Evolutionary conservation across 1,140 invertebrate species (phyloP).

Genomic region (Panagrolaimus sp.): DNA sequence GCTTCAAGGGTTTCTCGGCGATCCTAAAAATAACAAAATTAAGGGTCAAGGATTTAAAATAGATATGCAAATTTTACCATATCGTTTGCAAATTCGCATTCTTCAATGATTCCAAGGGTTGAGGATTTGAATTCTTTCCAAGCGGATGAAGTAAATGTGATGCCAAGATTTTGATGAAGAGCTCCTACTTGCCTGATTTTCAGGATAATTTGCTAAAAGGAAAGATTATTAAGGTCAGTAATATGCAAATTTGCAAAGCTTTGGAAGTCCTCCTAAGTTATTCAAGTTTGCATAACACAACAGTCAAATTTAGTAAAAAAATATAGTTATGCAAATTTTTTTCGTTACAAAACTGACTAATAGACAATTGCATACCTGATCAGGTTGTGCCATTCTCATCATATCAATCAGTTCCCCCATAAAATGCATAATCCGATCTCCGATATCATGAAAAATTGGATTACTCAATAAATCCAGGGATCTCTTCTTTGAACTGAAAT

Average conservation of each 20-base stretch:
- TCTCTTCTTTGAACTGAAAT: conserved; percentile 21
- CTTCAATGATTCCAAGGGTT: conserved; percentile 20
- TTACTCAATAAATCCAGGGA: conserved; percentile 31
- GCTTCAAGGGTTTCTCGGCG: conserved; percentile 30
- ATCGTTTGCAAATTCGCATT: conserved; percentile 31
- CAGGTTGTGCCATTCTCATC: conserved; percentile 27
- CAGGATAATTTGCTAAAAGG: conserved; percentile 21
- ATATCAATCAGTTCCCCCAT: conserved; percentile 33
- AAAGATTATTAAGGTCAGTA: too few relatives aligned
- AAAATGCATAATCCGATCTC: conserved; percentile 30
- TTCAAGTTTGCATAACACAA: too few relatives aligned
- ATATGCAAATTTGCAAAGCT: too few relatives aligned
- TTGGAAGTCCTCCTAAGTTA: too few relatives aligned
- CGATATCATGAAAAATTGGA: conserved; percentile 27
- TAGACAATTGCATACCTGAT: conserved; percentile 20
- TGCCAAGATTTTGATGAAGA: conserved; percentile 33
- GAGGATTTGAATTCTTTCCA: conserved; percentile 39
- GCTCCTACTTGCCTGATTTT: conserved; percentile 33
- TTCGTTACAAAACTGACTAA: conserved; percentile 9
- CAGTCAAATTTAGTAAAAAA: conserved; percentile 19
- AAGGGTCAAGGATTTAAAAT: not conserved
- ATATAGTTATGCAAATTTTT: conserved; percentile 29
- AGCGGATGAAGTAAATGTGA: conserved; percentile 32
- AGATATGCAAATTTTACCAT: conserved; percentile 21
- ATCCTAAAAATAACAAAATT: conserved; percentile 27